Evolutionary conservation across 2,888 invertebrate genomes (phyloP), one percentile per base, ranked within the genome.

Genomic region (Oxycera nigricornis): DNA sequence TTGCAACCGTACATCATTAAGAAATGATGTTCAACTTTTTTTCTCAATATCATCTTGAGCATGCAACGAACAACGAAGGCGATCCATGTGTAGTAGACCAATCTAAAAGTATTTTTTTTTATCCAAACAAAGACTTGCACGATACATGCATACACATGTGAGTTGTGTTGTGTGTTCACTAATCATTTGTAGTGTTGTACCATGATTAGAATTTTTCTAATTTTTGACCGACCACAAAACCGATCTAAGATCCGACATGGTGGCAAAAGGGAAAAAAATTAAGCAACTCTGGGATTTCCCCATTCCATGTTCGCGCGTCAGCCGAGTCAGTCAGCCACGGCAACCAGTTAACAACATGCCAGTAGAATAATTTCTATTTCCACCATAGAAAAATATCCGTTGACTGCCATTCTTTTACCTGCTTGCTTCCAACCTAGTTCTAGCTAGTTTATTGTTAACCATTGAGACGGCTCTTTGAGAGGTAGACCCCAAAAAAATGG

Each of bases 281-380:
- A 61, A 2, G 3, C 14, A 4, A 28, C 22, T 59, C 46, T 46
- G 67, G 67, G 67, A 41, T 67, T 67, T 67, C 67, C 67, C 67
- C 67, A 67, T 41, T 35, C 59, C 59, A 59, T n/a, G 59, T 30
- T 59, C 30, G 59, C 26, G 67, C 24, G 67, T 39, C n/a, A n/a
- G n/a, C n/a, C n/a, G n/a, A n/a, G n/a, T n/a, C n/a, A n/a, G n/a
- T n/a, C n/a, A n/a, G n/a, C n/a, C n/a, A n/a, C n/a, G n/a, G n/a
- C 67, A 67, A 46, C 31, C 28, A 62, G 3, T 22, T 14, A 39
- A 39, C 46, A 67, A 24, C 41, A 11, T 67, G 39, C 41, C 41
- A 14, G 41, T 67, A 67, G 7, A 46, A 67, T 67, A 67, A 67
- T 67, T 39, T 67, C 67, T 67, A 67, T 67, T 67, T 67, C 26